Base-by-base conservation (phyloP, 2,113 vertebrate species). In the Pteruthius melanotis region DNA sequence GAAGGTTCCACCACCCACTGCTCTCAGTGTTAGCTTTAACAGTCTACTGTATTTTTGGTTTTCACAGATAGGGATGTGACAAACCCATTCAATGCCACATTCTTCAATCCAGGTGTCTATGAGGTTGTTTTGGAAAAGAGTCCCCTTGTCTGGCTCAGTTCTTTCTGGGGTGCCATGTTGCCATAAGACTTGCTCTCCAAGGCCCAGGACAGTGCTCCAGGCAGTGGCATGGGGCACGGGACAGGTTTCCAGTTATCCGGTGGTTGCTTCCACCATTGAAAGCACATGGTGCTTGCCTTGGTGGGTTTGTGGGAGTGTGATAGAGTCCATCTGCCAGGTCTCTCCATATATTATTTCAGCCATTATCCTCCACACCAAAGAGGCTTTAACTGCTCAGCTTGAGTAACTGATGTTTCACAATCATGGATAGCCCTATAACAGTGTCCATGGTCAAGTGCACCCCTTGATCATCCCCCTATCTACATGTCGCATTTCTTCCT, bases 191-290 rank as follows among this genome's bases (percentile, higher is more conserved):
- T 31, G 52, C 9, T 50, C 18, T 44, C 45, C 61, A 76, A 50
- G 40, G 40, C n/a, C 24, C 40, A 54, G n/a, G 69, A n/a, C 50
- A 50, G 37, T 8, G 44, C 26, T 76, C 61, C 44, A 35, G 61
- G 37, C 0, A 1, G 37, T 50, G 53, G 4, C 35, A 66, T 9
- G 13, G 20, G 35, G 4, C 52, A 35, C 0, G 0, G 31, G 31
- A 56, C 22, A 15, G 2, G 18, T 6, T 60, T 60, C 45, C 45
- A 77, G 39, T 30, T 60, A 61, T 54, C 39, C 3, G 2, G 39
- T 45, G 27, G 39, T 28, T 60, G 33, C 54, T 33, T 23, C 33
- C 22, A 69, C 33, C 33, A 28, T 28, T 12, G 11, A 13, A 37
- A 69, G 53, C 37, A 60, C 11, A 10, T 28, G 33, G 28, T 39